Evolutionary conservation across 2,113 vertebrate species (phyloP).

Genomic region (Percopsis transmontana): DNA sequence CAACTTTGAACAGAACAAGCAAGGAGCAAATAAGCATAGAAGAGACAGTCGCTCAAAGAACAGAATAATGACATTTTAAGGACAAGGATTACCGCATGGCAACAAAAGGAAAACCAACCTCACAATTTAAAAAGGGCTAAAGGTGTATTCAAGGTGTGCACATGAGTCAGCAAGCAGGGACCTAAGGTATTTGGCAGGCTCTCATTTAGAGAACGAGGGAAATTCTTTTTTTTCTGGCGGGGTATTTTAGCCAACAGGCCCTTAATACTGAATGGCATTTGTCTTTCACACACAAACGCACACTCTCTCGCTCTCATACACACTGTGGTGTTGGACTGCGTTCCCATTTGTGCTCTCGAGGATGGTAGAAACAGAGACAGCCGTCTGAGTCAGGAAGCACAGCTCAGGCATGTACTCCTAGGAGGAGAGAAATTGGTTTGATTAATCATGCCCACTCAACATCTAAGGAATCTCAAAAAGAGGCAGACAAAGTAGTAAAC

Average conservation of each 20-base stretch:
- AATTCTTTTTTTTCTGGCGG: conserved; percentile 10
- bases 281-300: conserved; percentile 25
- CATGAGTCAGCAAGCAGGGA: conserved; percentile 29
- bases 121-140: not conserved
- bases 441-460: no score
- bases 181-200: conserved; percentile 31
- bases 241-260: conserved; percentile 38
- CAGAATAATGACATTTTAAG: not conserved
- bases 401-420: conserved; percentile 60
- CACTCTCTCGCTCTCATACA: conserved; percentile 10
- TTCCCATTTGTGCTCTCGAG: conserved; percentile 64
- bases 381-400: not conserved
- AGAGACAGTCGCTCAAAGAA: conserved; percentile 19
- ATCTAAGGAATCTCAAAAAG: no score
- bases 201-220: conserved; percentile 52
- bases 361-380: conserved; percentile 57
- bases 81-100: conserved; percentile 24
- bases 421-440: conserved; percentile 19
- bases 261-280: conserved; percentile 74
- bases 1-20: not conserved
- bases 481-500: no score
- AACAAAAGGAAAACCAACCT: conserved; percentile 22
- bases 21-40: conserved; percentile 11
- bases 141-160: conserved; percentile 28
- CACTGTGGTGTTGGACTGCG: conserved; percentile 67